Base-by-base conservation (phyloP, 1,140 invertebrate genomes). In the Eufriesea mexicana region DNA sequence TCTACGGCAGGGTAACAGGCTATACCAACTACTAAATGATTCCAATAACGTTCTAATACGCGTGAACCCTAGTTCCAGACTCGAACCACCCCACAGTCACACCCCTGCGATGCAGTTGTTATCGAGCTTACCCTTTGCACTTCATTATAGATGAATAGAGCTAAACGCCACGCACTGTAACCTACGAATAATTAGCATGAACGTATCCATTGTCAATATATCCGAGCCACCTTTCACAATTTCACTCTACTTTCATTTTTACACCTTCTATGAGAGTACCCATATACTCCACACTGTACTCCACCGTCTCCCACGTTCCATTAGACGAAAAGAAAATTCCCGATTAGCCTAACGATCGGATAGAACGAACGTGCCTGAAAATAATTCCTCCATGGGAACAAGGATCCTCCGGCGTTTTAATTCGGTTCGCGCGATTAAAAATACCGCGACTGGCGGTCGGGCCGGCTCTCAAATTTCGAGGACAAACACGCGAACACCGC, bases 101-200 rank as follows among this genome's bases (percentile, higher is more conserved):
- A 51, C 79, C 79, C 79, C 62, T 67, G 57, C 79, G 79, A 75
- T 75, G 67, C 67, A 35, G 49, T 81, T 74, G 74, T 47, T 28
- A 59, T 81, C 71, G 18, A 45, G 61, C 23, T 81, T 67, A 76
- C 79, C 79, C 79, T 81, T 81, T 66, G 71, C 72, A 47, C 72
- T 81, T 81, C 79, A 67, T 75, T 81, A 59, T 66, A 67, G 51
- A 67, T 42, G 51, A 81, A 81, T 57, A 64, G 51, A 81, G 78
- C 78, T 54, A 62, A 73, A 62, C 54, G 57, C 0, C 51, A 54
- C n/a, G 47, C 45, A 45, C 55, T n/a, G 28, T 80, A 61, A 66
- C 35, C 71, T 35, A 57, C 18, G 79, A 81, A 81, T 75, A 66
- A 81, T 81, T 66, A 25, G n/a, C 73, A 45, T 62, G 73, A 62